These are phyloP conservation scores for Notarius quadriscutis DNA, from an alignment of 2,113 vertebrate genomes.

Conservation along the genomic window DNA sequence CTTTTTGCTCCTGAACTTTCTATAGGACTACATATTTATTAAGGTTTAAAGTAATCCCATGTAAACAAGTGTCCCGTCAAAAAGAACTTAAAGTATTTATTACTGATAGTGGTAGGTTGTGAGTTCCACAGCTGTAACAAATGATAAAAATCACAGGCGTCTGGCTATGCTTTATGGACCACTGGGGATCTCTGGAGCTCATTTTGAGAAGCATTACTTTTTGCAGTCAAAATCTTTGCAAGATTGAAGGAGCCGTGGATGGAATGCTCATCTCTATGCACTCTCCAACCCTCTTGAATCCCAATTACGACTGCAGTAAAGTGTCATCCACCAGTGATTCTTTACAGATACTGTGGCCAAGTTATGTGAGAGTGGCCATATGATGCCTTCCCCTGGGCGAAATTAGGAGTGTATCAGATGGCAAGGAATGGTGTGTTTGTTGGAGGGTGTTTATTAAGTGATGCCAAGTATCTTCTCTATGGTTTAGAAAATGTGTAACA, in stretches of 20 bases:
- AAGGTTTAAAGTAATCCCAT: background rate
- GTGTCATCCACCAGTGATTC: background rate
- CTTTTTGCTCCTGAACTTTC: background rate
- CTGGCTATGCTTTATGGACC: background rate
- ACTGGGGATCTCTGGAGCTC: background rate
- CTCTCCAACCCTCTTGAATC: background rate
- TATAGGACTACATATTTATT: background rate
- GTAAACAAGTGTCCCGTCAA: background rate
- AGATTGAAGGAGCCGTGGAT: background rate
- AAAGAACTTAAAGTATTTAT: background rate
- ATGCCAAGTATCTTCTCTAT: background rate
- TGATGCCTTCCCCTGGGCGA: background rate
- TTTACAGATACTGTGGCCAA: background rate
- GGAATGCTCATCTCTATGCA: background rate
- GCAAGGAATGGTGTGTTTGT: background rate
- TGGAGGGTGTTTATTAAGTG: background rate
- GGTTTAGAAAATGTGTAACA: background rate
- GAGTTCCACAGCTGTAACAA: background rate
- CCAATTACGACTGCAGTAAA: background rate
- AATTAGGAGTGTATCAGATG: background rate
- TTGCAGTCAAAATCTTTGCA: background rate
- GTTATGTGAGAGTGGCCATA: background rate
- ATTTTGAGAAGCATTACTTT: background rate
- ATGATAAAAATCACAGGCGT: background rate
- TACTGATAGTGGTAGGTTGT: no score